These are phyloP conservation scores for Crypturellus undulatus DNA, from an alignment of 2,113 vertebrate species.

Conservation along the genomic window DNA sequence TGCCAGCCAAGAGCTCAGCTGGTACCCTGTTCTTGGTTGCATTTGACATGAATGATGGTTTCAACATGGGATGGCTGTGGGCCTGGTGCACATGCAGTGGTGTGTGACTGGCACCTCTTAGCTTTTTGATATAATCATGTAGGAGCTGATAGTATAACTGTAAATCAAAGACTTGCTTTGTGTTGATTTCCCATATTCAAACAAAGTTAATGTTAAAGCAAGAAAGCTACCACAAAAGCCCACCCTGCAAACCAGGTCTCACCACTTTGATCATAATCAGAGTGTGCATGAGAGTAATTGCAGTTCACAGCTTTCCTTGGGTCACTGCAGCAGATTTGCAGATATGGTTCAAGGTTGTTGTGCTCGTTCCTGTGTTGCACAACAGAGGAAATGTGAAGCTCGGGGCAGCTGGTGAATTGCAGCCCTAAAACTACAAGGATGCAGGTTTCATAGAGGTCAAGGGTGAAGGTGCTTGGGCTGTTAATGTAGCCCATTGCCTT, in stretches of 20 bases:
- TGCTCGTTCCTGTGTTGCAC: background rate
- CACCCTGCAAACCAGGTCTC: background rate
- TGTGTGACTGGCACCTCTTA: rapidly evolving
- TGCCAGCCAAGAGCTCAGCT: background rate
- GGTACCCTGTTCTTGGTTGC: background rate
- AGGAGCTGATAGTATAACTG: background rate
- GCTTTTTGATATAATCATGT: background rate
- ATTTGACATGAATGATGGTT: background rate
- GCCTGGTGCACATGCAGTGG: background rate
- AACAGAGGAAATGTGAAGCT: background rate
- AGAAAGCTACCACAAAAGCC: background rate
- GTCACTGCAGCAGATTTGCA: constrained; percentile 12
- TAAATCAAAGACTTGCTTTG: background rate
- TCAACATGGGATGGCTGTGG: rapidly evolving
- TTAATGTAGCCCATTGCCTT: background rate
- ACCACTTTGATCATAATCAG: background rate
- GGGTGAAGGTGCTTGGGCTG: background rate
- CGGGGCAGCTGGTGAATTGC: background rate
- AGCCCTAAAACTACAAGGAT: constrained; percentile 1
- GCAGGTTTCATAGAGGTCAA: background rate
- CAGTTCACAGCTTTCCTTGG: background rate
- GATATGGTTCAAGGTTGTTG: background rate
- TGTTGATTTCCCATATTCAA: background rate
- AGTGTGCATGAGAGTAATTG: background rate
- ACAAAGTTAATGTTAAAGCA: background rate